Conservation (phyloP, 1,140 invertebrate species). For the Calliphora vicina region DNA sequence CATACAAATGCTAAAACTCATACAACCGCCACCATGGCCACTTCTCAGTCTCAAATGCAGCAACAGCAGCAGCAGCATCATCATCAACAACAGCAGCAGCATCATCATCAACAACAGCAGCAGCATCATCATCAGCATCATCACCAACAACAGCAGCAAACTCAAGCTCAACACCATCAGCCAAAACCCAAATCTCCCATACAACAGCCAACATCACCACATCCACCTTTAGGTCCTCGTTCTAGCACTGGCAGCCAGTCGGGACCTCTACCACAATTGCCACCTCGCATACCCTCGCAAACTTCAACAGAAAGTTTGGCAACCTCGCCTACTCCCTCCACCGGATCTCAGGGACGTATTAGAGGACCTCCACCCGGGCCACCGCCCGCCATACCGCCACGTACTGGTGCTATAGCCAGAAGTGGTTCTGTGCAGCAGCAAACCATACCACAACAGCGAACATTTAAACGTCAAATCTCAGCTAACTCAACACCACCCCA, state of each 20-base stretch:
- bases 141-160: constrained; percentile 23
- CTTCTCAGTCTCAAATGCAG: constrained; percentile 11
- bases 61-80: constrained; percentile 36
- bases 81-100: constrained; percentile 28
- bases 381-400: constrained; percentile 64
- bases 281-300: constrained; percentile 54
- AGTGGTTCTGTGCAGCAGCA: constrained; percentile 53
- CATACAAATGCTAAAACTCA: constrained; percentile 31
- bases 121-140: constrained; percentile 17
- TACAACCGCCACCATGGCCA: constrained; percentile 25
- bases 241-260: constrained; percentile 14
- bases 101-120: constrained; percentile 18
- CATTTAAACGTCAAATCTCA: constrained; percentile 56
- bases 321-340: constrained; percentile 54
- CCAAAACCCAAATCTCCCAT: not conserved
- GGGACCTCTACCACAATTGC: constrained; percentile 48
- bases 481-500: constrained; percentile 62
- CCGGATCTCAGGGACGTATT: constrained; percentile 52
- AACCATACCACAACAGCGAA: constrained; percentile 36
- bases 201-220: constrained; percentile 23
- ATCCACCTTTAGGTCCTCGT: constrained; percentile 22
- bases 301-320: constrained; percentile 53
- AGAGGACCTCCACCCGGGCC: constrained; percentile 50
- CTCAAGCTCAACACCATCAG: not conserved
- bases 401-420: constrained; percentile 54